These are phyloP conservation scores for Falco berigora DNA, from an alignment of 2,797 vertebrate species.

Conservation along the genomic window DNA sequence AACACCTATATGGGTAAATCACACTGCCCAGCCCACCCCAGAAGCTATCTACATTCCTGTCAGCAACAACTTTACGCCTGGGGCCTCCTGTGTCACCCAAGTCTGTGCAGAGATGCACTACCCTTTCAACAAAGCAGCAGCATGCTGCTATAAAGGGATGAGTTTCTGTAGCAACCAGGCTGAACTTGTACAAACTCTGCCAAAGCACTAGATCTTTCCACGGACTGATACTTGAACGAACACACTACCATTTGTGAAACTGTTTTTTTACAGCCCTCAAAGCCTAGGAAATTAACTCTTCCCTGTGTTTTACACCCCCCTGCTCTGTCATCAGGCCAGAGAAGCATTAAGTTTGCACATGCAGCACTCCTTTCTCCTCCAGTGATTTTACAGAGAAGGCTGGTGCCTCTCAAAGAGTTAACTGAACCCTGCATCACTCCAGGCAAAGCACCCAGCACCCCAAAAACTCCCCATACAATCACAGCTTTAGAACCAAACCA, in stretches of 20 bases:
- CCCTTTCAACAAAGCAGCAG: slow-evolving; percentile 49
- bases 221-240: background rate
- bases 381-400: background rate
- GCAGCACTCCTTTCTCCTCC: background rate
- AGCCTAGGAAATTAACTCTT: background rate
- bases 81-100: slow-evolving; percentile 25
- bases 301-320: background rate
- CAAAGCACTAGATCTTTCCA: slow-evolving; percentile 58
- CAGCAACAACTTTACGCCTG: background rate
- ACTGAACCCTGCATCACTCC: background rate
- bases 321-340: background rate
- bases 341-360: background rate
- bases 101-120: background rate
- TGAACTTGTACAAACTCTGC: slow-evolving; percentile 56
- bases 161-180: slow-evolving; percentile 60
- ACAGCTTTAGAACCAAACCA: background rate
- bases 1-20: background rate
- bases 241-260: background rate
- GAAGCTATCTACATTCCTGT: background rate
- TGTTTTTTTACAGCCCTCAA: background rate
- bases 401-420: background rate
- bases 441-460: background rate
- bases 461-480: background rate
- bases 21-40: background rate
- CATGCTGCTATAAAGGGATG: slow-evolving; percentile 51